Evolutionary conservation across 2,888 invertebrate species (phyloP), one percentile per base, ranked within the genome.

Genomic region (Chouioia cunea): DNA sequence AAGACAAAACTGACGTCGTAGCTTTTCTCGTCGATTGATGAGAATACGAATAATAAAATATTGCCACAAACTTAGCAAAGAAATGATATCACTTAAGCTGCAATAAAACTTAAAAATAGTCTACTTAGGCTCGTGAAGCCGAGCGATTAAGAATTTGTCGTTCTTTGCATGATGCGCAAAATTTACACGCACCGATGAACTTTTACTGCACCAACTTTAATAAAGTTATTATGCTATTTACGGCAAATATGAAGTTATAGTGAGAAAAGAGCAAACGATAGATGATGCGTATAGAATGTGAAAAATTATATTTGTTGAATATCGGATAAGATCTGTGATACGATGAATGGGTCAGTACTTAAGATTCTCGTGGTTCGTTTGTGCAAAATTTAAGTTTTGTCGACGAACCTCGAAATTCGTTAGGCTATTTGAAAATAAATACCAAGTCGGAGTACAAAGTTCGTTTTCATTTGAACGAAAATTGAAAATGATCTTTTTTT

Each of bases 251-350:
- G 23, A 53, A n/a, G n/a, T n/a, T 22, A 27, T 71, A 56, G 54
- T 65, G 57, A 64, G 57, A 68, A 36, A 43, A 62, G n/a, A 44
- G 10, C 67, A 36, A 69, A 64, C 47, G 50, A 57, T 71, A 71
- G 64, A 58, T 68, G 48, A 64, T 59, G 59, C 64, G 65, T 57
- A 64, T 59, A 58, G 63, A 54, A 16, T 67, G 60, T 59, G 53
- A 66, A 58, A 71, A 54, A 71, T 10, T 36, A 36, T 36, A 65
- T 66, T 70, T 71, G 71, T 75, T 76, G 74, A 72, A 79, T 77
- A 78, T 77, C 78, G 73, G 75, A 76, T 74, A 75, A 78, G 76
- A 75, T 76, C 81, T 81, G 82, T 82, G 82, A 82, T 81, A 80
- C 73, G 76, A 76, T 74, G 73, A 79, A 76, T 76, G 76, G 81